Evolutionary conservation across 2,888 invertebrate genomes (phyloP), one percentile per base, ranked within the genome.

Genomic region (Tetragonula carbonaria): DNA sequence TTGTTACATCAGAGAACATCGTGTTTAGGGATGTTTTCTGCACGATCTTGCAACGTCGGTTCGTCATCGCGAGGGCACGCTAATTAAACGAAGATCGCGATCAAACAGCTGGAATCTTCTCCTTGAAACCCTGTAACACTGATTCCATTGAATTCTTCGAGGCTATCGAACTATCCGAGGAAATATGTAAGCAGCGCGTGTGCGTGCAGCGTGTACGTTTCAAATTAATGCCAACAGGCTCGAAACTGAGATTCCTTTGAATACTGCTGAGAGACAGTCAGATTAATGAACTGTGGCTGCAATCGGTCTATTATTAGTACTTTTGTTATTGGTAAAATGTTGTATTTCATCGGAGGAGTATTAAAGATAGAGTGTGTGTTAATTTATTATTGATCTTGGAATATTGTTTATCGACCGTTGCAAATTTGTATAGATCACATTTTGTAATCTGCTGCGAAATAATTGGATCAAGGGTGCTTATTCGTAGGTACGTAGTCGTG

Each of bases 1-100:
- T 51, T 72, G 72, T 84, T 78, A 74, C 66, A 68, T 82, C 66
- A 67, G n/a, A 65, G 57, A 57, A 13, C 23, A 63, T 53, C n/a
- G 55, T 23, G 71, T 75, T 78, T 38, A 62, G 78, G 82, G 78
- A 6, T 72, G 57, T 59, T 62, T 57, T 38, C 28, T 28, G 28
- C 28, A 28, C 28, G 28, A 28, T 33, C 63, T 28, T 74, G 50
- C 53, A 51, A 28, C 28, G 28, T 28, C 51, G 67, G 28, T 5
- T 62, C 59, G 28, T 18, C 68, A 70, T 66, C 50, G 70, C 70
- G 33, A 79, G 79, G 71, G 65, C 67, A 38, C 50, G 73, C 65
- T 82, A 82, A 82, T 82, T 82, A 79, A 74, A 71, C 72, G 51
- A 65, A 71, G 82, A 79, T 82, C 57, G 74, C 68, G 51, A 82